Base-by-base conservation (phyloP, 2,888 invertebrate genomes). In the Terebella lapidaria region DNA sequence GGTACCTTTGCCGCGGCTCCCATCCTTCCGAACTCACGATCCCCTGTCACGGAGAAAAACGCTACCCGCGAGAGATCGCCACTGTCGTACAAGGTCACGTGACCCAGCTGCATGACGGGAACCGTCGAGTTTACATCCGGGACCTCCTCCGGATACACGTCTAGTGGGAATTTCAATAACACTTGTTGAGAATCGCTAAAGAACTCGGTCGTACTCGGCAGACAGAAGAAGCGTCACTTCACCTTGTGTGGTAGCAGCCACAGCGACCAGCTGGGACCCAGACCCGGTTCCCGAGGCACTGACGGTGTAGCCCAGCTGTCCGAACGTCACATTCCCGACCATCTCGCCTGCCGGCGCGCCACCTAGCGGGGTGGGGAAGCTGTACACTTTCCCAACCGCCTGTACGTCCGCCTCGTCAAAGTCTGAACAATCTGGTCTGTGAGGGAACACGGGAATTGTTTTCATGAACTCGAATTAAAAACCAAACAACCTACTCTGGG, bases 351-450 rank as follows among this genome's bases (percentile, higher is more conserved):
- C 25, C 5, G 59, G 25, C 20, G 46, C 53, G 1, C 24, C 20
- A 4, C 55, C 15, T 24, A 62, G 57, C n/a, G 62, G 62, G 4
- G 54, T 49, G 1, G 27, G 25, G 46, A 56, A 63, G 18, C 45
- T 27, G 27, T 24, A 58, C 29, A 61, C 45, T 29, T 53, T 54
- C n/a, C 63, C 63, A 15, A 53, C 63, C 26, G 57, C 46, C 46
- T 63, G 63, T n/a, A 57, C 26, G 46, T 63, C 54, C 22, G 24
- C 45, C 22, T 3, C 2, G n/a, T 51, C 24, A 28, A 28, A 53
- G 35, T 15, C 10, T 2, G 15, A 30, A 29, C 61, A 61, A 24
- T 59, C 56, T 22, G 30, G 52, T 52, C 59, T 62, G 47, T n/a
- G n/a, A n/a, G 18, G 1, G 27, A 54, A 28, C 20, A 27, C 24